Evolutionary conservation across 2,888 invertebrate genomes (phyloP).

Genomic region (Scrobipalpa costella): DNA sequence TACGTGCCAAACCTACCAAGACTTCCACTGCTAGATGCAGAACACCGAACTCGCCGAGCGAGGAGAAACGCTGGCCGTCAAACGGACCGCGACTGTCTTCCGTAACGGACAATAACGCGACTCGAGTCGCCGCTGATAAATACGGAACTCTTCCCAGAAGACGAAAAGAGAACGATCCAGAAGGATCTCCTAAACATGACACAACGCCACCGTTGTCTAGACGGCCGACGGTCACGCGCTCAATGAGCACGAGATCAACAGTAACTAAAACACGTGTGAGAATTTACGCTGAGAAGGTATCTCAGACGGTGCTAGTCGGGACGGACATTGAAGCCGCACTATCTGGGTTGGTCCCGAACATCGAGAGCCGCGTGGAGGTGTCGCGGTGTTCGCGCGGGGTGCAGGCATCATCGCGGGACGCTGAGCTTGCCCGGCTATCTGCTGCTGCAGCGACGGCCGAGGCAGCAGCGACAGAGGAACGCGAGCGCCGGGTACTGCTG

Average conservation of each 20-base stretch:
- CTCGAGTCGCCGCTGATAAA: constrained; percentile 83
- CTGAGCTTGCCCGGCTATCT: constrained; percentile 83
- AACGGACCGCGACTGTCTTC: constrained; percentile 66
- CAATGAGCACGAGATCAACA: constrained; percentile 64
- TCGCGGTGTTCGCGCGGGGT: constrained; percentile 80
- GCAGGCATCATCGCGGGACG: constrained; percentile 84
- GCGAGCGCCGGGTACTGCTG: constrained; percentile 78
- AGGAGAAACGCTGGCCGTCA: constrained; percentile 87
- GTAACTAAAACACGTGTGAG: constrained; percentile 75
- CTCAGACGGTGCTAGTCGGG: constrained; percentile 88
- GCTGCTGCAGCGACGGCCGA: constrained; percentile 80
- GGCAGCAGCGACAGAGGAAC: constrained; percentile 83
- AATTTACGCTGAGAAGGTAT: constrained; percentile 90
- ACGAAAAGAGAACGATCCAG: constrained; percentile 84
- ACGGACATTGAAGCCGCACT: constrained; percentile 87
- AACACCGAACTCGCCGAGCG: constrained; percentile 83
- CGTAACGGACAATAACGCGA: constrained; percentile 58
- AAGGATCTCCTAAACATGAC: constrained; percentile 75
- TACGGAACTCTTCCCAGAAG: constrained; percentile 90
- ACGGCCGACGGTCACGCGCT: constrained; percentile 66
- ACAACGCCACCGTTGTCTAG: constrained; percentile 59
- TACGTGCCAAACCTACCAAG: constrained; percentile 73
- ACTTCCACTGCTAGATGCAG: constrained; percentile 82
- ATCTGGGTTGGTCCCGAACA: constrained; percentile 80
- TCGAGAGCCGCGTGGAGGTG: constrained; percentile 68